Conservation (phyloP, 2,888 invertebrate genomes). For the Pantelozetes paolii region DNA sequence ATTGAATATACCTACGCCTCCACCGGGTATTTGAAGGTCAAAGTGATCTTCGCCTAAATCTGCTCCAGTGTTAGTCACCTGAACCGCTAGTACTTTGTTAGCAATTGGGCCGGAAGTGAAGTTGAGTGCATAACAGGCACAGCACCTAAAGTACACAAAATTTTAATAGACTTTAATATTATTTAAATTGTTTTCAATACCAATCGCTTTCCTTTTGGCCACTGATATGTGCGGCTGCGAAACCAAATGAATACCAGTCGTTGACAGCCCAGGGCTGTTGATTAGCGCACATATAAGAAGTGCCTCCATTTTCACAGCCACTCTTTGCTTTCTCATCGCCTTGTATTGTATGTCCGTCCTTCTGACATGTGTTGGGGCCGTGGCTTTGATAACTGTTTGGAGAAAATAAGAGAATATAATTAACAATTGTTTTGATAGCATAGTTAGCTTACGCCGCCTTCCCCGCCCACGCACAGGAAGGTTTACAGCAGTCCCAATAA, state of each 20-base stretch:
- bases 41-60: slow-evolving; percentile 44
- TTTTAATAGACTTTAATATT: no score
- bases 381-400: neutral
- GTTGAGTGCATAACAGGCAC: slow-evolving; percentile 40
- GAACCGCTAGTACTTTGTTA: slow-evolving; percentile 43
- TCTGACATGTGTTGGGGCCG: slow-evolving; percentile 31
- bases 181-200: neutral
- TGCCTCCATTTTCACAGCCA: slow-evolving; percentile 41
- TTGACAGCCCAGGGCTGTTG: slow-evolving; percentile 44
- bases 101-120: slow-evolving; percentile 40
- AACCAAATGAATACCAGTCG: slow-evolving; percentile 41
- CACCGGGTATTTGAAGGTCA: slow-evolving; percentile 44
- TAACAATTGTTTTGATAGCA: no score
- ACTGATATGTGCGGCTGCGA: slow-evolving; percentile 43
- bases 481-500: slow-evolving; percentile 45
- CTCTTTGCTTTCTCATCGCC: slow-evolving; percentile 12
- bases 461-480: slow-evolving; percentile 43
- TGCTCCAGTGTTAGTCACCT: slow-evolving; percentile 45
- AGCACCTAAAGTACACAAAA: no score
- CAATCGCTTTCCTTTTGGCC: slow-evolving; percentile 10
- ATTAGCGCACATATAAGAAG: slow-evolving; percentile 31
- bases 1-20: slow-evolving; percentile 43
- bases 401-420: no score
- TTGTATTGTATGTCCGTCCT: slow-evolving; percentile 29
- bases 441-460: slow-evolving; percentile 40